Percentiles rank a stretch among this genome's conserved stretches.
phyloP scores from a whole-genome alignment of 2,113 vertebrate species.

The Planiliza haematocheilus region DNA sequence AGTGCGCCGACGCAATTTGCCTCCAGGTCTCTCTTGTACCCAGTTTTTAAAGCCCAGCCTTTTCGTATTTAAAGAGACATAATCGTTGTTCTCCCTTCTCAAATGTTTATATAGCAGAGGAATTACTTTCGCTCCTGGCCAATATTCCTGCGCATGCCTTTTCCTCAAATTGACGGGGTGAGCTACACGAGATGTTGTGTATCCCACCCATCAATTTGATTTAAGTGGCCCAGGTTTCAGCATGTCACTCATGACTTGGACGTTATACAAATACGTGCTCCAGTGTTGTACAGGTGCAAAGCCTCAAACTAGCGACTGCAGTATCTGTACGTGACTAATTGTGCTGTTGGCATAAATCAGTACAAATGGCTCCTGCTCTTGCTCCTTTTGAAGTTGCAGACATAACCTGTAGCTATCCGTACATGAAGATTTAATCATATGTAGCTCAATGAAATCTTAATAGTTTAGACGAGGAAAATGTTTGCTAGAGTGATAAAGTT shows the following conservation, averaged over 20 bases:
- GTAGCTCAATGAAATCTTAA: too few species aligned
- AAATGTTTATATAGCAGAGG: constrained; percentile 76
- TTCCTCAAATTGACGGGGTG: constrained; percentile 39
- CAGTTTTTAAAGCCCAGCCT: constrained; percentile 38
- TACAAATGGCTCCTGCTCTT: neutral
- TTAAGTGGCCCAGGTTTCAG: constrained; percentile 72
- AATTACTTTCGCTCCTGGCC: constrained; percentile 67
- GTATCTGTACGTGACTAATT: neutral
- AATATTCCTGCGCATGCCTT: constrained; percentile 58
- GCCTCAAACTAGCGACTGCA: neutral
- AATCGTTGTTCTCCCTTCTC: constrained; percentile 66
- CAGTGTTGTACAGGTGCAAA: constrained; percentile 13
- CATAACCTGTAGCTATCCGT: too few species aligned
- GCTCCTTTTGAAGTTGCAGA: too few species aligned
- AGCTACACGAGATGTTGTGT: constrained; percentile 26
- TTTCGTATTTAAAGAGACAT: constrained; percentile 58
- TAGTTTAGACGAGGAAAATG: too few species aligned
- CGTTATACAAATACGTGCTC: constrained; percentile 56
- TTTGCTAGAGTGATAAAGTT: neutral
- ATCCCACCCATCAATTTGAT: constrained; percentile 64
- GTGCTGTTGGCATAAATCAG: neutral
- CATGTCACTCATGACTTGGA: constrained; percentile 64
- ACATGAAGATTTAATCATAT: too few species aligned
- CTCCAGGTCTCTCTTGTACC: constrained; percentile 47
- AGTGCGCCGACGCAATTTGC: constrained; percentile 28